Evolutionary conservation across 2,113 vertebrate genomes (phyloP).

Genomic region (Catagonus wagneri): DNA sequence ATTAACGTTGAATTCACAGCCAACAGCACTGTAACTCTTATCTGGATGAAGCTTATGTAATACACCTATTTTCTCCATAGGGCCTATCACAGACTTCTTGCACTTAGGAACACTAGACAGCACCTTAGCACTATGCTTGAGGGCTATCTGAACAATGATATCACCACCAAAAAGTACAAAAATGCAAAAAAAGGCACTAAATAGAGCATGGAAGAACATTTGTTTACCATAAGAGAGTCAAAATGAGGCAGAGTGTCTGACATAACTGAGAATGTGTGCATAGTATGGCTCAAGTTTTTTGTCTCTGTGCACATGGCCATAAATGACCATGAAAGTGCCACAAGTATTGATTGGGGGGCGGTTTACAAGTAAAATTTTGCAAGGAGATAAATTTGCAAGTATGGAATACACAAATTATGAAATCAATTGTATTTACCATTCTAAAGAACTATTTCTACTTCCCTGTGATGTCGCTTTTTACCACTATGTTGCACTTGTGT

Average conservation of each 20-base stretch:
- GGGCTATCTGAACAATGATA: neutral
- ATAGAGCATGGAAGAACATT: neutral
- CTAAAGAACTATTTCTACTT: neutral
- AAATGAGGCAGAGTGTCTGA: neutral
- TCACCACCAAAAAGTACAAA: neutral
- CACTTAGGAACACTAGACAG: neutral
- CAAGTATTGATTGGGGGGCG: neutral
- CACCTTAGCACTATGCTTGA: neutral
- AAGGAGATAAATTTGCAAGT: neutral
- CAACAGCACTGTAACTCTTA: neutral
- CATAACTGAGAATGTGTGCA: neutral
- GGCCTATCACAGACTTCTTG: neutral
- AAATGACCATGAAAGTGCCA: neutral
- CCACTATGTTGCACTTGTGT: neutral
- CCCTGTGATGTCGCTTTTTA: neutral
- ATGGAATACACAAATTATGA: neutral
- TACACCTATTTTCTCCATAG: neutral
- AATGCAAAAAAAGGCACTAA: neutral
- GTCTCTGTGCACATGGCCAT: neutral
- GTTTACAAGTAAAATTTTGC: conserved; percentile 32
- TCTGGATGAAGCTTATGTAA: neutral
- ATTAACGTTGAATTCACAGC: neutral
- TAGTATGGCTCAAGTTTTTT: neutral
- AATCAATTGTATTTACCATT: neutral
- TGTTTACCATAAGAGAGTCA: neutral